phyloP scores from a whole-genome alignment of 2,888 invertebrate genomes.

The Eilema sororculum region DNA sequence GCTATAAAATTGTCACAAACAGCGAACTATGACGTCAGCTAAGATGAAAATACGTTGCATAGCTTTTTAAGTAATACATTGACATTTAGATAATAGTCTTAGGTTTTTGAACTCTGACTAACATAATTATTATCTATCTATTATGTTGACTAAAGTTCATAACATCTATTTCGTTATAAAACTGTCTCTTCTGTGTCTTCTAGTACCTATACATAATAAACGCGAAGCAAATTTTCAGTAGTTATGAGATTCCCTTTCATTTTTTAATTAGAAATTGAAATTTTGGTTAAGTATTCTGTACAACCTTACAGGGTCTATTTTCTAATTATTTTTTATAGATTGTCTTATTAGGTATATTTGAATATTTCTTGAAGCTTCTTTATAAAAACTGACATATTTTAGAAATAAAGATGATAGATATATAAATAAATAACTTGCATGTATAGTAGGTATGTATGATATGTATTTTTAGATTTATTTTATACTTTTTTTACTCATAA shows the following conservation, averaged over 20 bases:
- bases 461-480: conserved; percentile 21
- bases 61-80: conserved; percentile 34
- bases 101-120: conserved; percentile 49
- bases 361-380: background rate
- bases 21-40: conserved; percentile 34
- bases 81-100: conserved; percentile 34
- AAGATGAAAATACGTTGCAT: conserved; percentile 27
- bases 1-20: conserved; percentile 38
- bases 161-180: conserved; percentile 18
- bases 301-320: no score
- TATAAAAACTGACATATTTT: background rate
- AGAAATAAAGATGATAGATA: background rate
- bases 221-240: background rate
- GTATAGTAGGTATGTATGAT: conserved; percentile 23
- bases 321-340: no score
- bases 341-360: no score
- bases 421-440: conserved; percentile 24
- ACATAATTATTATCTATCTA: conserved; percentile 10
- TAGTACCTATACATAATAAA: background rate
- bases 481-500: conserved; percentile 33
- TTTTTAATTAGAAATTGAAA: background rate
- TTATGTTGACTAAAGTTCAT: background rate
- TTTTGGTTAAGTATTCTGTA: no score
- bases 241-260: background rate
- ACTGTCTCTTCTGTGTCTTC: conserved; percentile 36